phyloP scores from a whole-genome alignment of 2,113 vertebrate genomes.

The Pedetes capensis region DNA sequence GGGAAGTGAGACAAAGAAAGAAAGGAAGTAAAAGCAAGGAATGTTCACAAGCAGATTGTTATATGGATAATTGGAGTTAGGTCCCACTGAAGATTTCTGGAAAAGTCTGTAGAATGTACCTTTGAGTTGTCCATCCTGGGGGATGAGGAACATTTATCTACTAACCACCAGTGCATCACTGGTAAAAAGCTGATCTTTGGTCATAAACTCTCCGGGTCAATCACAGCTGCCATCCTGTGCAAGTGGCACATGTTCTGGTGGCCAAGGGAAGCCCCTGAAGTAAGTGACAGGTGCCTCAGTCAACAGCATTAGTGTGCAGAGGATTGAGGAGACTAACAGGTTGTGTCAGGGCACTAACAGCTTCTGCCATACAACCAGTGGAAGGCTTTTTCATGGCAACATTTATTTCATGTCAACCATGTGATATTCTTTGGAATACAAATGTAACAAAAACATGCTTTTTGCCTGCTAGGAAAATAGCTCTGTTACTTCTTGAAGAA shows the following conservation, averaged over 20 bases:
- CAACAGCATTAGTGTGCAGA: not conserved
- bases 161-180: not conserved
- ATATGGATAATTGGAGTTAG: not conserved
- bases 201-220: not conserved
- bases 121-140: not conserved
- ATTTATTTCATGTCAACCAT: not conserved
- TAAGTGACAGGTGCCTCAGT: not conserved
- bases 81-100: not conserved
- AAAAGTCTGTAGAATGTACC: not conserved
- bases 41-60: not conserved
- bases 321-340: too few relatives aligned
- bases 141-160: not conserved
- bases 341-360: not conserved
- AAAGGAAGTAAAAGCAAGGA: not conserved
- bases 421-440: not conserved
- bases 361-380: not conserved
- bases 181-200: not conserved
- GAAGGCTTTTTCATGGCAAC: not conserved
- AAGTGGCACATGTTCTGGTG: not conserved
- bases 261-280: not conserved
- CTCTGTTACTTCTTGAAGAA: not conserved
- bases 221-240: too few relatives aligned
- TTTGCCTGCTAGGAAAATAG: not conserved
- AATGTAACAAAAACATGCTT: constrained; percentile 26
- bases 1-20: not conserved